Evolutionary conservation across 2,888 invertebrate genomes (phyloP).

Genomic region (Oxystoma pomonae): DNA sequence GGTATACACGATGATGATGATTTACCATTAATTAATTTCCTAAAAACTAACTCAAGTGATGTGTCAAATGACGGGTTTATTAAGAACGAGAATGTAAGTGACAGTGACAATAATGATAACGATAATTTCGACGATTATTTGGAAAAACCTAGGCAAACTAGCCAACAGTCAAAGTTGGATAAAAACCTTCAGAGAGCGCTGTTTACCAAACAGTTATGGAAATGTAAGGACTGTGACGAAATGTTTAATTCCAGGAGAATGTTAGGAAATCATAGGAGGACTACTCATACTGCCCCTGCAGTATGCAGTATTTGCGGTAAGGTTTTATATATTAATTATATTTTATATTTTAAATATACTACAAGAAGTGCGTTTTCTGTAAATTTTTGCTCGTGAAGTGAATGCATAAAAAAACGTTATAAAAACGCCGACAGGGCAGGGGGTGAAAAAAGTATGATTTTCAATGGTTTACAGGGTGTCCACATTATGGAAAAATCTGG

Average conservation of each 20-base stretch:
- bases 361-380: too few species aligned
- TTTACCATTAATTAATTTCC: slow-evolving; percentile 1
- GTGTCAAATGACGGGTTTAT: not conserved
- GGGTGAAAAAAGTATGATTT: too few species aligned
- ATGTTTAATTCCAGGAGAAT: slow-evolving; percentile 28
- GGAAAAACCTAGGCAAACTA: slow-evolving; percentile 6
- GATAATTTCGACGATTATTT: slow-evolving; percentile 2
- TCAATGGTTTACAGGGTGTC: too few species aligned
- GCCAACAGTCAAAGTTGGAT: slow-evolving; percentile 11
- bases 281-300: slow-evolving; percentile 31
- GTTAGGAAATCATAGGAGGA: slow-evolving; percentile 30
- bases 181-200: slow-evolving; percentile 16
- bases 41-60: slow-evolving; percentile 4
- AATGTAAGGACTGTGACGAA: slow-evolving; percentile 32
- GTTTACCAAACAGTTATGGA: slow-evolving; percentile 19
- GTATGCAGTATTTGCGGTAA: slow-evolving; percentile 39
- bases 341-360: too few species aligned
- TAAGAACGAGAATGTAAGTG: slow-evolving; percentile 1
- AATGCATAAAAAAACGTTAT: too few species aligned
- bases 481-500: too few species aligned
- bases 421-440: too few species aligned
- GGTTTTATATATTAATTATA: too few species aligned
- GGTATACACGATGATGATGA: slow-evolving; percentile 1
- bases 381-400: too few species aligned
- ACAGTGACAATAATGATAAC: slow-evolving; percentile 7